Evolutionary conservation across 92 coral and sea anemone genomes (phyloP), one percentile per base, ranked within the genome.

Genomic region (Zoanthus gigantus): DNA sequence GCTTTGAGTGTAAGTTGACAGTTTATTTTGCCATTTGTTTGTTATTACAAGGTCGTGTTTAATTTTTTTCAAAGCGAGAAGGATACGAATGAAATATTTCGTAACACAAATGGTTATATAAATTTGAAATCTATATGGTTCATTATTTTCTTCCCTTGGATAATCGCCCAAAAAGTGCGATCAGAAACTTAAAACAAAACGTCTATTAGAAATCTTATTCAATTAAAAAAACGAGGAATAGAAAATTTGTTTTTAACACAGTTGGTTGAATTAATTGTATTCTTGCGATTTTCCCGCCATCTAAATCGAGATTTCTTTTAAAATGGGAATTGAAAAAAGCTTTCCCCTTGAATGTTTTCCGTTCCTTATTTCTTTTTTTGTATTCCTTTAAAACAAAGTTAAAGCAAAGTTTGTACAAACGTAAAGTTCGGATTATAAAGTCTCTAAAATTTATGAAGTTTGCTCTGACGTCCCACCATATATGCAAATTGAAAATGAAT

Each of bases 1-100:
- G 97, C 96, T 18, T 84, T 97, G 16, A 93, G 93, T 83, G 99
- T 97, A 92, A 95, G 98, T 92, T 69, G 3, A 61, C 71, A 75
- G 61, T 29, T 79, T 73, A 46, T 61, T 68, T 37, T 66, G 15
- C 53, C 53, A 54, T 84, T 84, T 57, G 69, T 57, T 69, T 63
- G 63, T 77, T 90, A 61, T 90, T 63, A 85, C 72, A 83, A 84
- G 47, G 32, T 32, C 74, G 65, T 48, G 72, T 50, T 83, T 32
- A 37, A 32, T 18, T 44, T 79, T 81, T 61, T 79, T 81, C 13
- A 66, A 11, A 56, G 61, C 29, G 23, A 47, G 23, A 3, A 45
- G 30, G 53, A 47, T 23, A 79, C 73, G 56, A 61, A 42, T 58
- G 13, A 18, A 42, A 31, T 79, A 30, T 63, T 50, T 79, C 84